Conservation (phyloP, 2,797 vertebrate genomes). For the Pagetopsis macropterus region DNA sequence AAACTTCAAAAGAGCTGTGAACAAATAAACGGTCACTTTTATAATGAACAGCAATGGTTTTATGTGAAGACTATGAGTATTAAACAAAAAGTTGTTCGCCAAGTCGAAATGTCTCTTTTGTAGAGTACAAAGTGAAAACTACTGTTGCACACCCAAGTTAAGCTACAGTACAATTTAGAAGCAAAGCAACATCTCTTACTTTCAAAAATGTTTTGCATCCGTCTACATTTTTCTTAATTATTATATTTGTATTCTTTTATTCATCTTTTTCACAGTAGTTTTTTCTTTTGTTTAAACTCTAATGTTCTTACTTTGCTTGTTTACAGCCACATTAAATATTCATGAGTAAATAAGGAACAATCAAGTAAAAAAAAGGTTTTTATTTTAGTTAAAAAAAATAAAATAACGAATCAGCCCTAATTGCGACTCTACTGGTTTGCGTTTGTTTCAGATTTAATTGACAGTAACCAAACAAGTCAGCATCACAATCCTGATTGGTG, state of each 20-base stretch:
- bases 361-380: too few relatives aligned
- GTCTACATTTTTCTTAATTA: not conserved
- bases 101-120: not conserved
- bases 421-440: not conserved
- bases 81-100: not conserved
- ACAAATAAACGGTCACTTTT: conserved; percentile 1
- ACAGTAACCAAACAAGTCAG: not conserved
- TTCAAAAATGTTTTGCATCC: too few relatives aligned
- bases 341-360: not conserved
- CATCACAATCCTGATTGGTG: not conserved
- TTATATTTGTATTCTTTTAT: not conserved
- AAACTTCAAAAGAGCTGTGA: conserved; percentile 4
- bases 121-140: too few relatives aligned
- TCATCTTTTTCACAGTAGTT: not conserved
- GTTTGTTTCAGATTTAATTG: not conserved
- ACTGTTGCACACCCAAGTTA: not conserved
- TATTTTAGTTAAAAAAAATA: too few relatives aligned
- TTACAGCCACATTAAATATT: not conserved
- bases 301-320: not conserved
- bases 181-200: not conserved
- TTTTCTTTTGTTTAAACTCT: not conserved
- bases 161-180: not conserved
- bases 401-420: not conserved
- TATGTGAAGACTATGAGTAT: not conserved
- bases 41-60: not conserved